Evolutionary conservation across 2,797 vertebrate genomes (phyloP).

Genomic region (Poeciliopsis paucimaculata): DNA sequence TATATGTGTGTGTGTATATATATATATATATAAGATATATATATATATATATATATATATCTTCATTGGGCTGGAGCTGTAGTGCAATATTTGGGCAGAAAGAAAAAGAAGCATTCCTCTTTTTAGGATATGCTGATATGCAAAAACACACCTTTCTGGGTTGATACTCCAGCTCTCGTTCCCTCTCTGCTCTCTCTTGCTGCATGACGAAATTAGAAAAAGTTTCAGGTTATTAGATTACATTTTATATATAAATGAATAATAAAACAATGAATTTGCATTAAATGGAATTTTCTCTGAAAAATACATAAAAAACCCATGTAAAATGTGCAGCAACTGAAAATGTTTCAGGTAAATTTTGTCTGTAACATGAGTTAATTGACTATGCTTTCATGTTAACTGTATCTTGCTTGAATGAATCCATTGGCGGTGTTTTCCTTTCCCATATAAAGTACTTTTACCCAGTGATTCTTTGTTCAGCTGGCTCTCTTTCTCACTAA

Average conservation of each 20-base stretch:
- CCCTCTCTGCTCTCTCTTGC: constrained; percentile 80
- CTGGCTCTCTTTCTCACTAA: background rate
- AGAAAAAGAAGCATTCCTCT: background rate
- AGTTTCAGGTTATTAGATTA: background rate
- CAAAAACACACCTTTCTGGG: constrained; percentile 71
- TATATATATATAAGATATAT: background rate
- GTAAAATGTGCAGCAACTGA: background rate
- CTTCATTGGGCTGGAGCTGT: background rate
- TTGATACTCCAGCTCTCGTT: constrained; percentile 75
- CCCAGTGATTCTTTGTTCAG: background rate
- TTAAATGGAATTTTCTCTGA: background rate
- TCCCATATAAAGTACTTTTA: background rate
- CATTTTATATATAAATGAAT: background rate
- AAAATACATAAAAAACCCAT: background rate
- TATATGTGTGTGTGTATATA: background rate
- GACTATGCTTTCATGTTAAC: background rate
- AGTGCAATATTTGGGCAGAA: background rate
- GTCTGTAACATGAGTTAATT: background rate
- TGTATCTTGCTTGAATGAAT: background rate
- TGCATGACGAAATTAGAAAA: constrained; percentile 64
- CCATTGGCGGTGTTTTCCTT: background rate
- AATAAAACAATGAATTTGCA: background rate
- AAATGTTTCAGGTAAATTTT: background rate
- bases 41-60: too few species aligned
- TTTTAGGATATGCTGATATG: constrained; percentile 5